Evolutionary conservation across 2,888 invertebrate species (phyloP), one percentile per base, ranked within the genome.

Genomic region (Dorcus parallelipipedus): DNA sequence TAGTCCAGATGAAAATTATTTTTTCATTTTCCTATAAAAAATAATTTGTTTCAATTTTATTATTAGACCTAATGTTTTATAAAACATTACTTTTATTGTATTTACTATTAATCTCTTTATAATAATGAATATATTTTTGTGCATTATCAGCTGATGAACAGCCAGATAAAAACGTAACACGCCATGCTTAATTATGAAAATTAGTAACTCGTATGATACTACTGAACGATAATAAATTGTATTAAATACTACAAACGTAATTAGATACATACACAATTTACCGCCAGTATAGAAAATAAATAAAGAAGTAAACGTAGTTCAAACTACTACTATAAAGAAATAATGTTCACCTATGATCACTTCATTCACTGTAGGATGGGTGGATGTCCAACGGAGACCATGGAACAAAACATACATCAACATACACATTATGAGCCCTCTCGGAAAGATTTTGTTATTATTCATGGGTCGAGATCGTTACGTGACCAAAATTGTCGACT

Each of bases 281-380:
- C 41, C 50, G 51, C 49, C 50, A 49, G 51, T 54, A 33, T 7
- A 33, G 6, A 33, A 33, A 3, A 33, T 33, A 58, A 54, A 58
- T 52, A 52, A 54, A 58, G 48, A 38, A 50, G 51, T 54, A 50
- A 60, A 26, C 58, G 42, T 38, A 54, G 48, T 48, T 56, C 54
- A 51, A 60, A 54, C 59, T 61, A 63, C 59, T 60, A 52, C 48
- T 49, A 59, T 54, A 57, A 62, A 59, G 41, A 60, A 56, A 58
- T 61, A 60, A 60, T 53, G 58, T 52, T 59, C 59, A 79, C 79
- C 79, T 79, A 79, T 79, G 64, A 79, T 73, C 63, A 79, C 77
- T 71, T 79, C 79, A 76, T 78, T 78, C 73, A 78, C 79, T 76
- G 78, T 75, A 58, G 58, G 62, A 56, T 57, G 64, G 54, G 60